Percentiles rank a stretch among this genome's conserved stretches.
Conservation (phyloP, 2,888 invertebrate species). For the Lasioglossum leucozonium region DNA sequence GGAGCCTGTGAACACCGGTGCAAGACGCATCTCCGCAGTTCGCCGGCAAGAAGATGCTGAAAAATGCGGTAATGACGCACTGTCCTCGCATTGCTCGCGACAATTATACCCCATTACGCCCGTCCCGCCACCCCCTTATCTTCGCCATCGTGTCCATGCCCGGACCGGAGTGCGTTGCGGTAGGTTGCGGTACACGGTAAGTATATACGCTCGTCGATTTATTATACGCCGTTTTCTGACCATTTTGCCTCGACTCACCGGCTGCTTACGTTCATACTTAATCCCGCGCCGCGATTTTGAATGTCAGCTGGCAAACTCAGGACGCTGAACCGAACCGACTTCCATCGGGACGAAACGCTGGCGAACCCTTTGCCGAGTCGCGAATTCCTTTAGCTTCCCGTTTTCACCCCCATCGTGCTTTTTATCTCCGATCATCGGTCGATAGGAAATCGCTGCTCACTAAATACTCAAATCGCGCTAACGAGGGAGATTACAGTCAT, state of each 20-base stretch:
- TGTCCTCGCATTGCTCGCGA: constrained; percentile 84
- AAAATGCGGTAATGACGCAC: constrained; percentile 84
- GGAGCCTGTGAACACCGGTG: constrained; percentile 66
- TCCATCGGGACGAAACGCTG: not conserved
- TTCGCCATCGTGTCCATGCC: constrained; percentile 65
- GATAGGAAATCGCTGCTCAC: not conserved
- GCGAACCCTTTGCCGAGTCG: not conserved
- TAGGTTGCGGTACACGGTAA: constrained; percentile 77
- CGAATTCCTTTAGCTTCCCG: not conserved
- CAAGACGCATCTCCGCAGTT: constrained; percentile 69
- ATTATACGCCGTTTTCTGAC: constrained; percentile 64
- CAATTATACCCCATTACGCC: constrained; percentile 84
- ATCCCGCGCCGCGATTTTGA: not conserved
- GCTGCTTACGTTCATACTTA: not conserved
- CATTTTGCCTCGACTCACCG: not conserved
- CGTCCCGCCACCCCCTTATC: constrained; percentile 70
- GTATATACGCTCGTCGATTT: constrained; percentile 74
- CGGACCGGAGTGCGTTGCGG: constrained; percentile 78
- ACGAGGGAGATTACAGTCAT: not conserved
- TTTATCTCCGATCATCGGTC: not conserved
- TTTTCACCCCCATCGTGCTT: not conserved
- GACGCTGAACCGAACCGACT: not conserved
- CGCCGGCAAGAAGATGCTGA: constrained; percentile 78
- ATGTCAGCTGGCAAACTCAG: not conserved
- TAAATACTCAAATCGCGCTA: not conserved